These are phyloP conservation scores for Sphaeramia orbicularis DNA, from an alignment of 2,797 vertebrate genomes.

Conservation along the genomic window DNA sequence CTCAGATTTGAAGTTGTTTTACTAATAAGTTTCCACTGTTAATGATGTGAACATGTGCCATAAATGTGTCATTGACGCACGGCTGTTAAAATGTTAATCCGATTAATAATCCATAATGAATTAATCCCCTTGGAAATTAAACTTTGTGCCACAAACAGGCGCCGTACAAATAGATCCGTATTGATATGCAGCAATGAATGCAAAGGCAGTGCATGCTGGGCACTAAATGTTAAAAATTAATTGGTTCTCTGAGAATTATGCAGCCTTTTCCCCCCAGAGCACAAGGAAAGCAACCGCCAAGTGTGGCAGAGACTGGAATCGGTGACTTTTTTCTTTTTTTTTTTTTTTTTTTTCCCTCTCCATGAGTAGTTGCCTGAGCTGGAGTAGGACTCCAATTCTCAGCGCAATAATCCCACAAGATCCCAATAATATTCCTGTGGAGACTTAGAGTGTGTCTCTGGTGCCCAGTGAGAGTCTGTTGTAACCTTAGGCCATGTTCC, in stretches of 20 bases:
- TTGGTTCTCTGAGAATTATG: slow-evolving; percentile 44
- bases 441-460: slow-evolving; percentile 33
- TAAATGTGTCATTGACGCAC: slow-evolving; percentile 37
- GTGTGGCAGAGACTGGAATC: slow-evolving; percentile 33
- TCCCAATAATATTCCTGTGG: slow-evolving; percentile 38
- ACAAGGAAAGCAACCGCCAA: slow-evolving; percentile 26
- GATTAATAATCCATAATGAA: slow-evolving; percentile 70
- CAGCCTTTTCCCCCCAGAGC: slow-evolving; percentile 13
- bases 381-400: slow-evolving; percentile 9
- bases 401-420: slow-evolving; percentile 35
- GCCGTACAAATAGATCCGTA: slow-evolving; percentile 39
- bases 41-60: slow-evolving; percentile 2
- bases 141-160: slow-evolving; percentile 48
- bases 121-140: slow-evolving; percentile 58
- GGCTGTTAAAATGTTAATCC: slow-evolving; percentile 59
- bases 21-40: background rate
- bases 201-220: slow-evolving; percentile 9
- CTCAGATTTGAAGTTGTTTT: too few relatives aligned
- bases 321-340: background rate
- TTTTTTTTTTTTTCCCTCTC: background rate
- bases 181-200: slow-evolving; percentile 30
- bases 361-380: background rate
- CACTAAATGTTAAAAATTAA: slow-evolving; percentile 35
- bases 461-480: slow-evolving; percentile 27
- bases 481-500: slow-evolving; percentile 32